phyloP scores from a whole-genome alignment of 2,113 vertebrate species.

The Channa argus region DNA sequence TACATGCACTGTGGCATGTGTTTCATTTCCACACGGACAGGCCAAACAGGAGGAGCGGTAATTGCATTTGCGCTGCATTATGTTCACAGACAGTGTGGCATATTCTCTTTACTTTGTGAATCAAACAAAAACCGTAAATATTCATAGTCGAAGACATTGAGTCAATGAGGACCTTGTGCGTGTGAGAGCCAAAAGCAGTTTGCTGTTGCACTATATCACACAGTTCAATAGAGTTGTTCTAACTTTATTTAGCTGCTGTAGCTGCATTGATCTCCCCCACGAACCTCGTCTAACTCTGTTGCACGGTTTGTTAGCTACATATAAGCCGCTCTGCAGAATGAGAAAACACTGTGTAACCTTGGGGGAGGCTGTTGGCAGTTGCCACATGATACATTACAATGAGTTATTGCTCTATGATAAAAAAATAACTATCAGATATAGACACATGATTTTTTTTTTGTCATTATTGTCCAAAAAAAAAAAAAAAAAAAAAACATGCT shows the following conservation, averaged over 20 bases:
- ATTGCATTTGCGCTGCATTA: conserved; percentile 56
- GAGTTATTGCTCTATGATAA: conserved; percentile 47
- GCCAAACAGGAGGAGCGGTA: conserved; percentile 46
- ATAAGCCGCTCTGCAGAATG: conserved; percentile 40
- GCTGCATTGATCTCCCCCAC: conserved; percentile 42
- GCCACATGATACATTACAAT: conserved; percentile 19
- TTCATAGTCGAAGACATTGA: conserved; percentile 11
- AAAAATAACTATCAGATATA: conserved; percentile 27
- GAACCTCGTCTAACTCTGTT: conserved; percentile 46
- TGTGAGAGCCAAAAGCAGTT: conserved; percentile 20
- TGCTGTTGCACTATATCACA: conserved; percentile 30
- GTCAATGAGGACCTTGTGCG: conserved; percentile 15
- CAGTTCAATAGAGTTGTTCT: conserved; percentile 46
- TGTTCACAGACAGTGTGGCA: conserved; percentile 30
- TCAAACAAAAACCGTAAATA: conserved; percentile 48
- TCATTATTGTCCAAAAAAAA: conserved; percentile 1
- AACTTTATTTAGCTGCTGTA: conserved; percentile 54
- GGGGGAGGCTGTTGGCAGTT: conserved; percentile 1
- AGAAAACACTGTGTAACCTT: conserved; percentile 48
- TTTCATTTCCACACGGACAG: conserved; percentile 55
- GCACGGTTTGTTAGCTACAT: conserved; percentile 58
- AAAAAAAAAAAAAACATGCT: conserved; percentile 13
- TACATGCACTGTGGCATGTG: conserved; percentile 38
- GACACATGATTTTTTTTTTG: conserved; percentile 25
- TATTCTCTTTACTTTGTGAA: conserved; percentile 37